These are phyloP conservation scores for Chrysopa pallens DNA, from an alignment of 1,140 invertebrate species.

Conservation along the genomic window DNA sequence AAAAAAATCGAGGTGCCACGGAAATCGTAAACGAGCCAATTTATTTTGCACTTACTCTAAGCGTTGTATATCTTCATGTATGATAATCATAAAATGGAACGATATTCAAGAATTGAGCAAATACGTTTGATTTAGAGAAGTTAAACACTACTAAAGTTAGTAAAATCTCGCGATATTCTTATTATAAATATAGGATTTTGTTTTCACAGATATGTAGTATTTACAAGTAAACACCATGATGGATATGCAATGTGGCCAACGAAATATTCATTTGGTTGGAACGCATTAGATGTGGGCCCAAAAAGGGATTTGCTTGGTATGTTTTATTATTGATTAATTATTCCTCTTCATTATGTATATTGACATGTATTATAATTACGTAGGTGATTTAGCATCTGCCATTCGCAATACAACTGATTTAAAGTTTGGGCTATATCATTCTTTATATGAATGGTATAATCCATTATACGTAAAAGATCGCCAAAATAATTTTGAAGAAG, in stretches of 20 bases:
- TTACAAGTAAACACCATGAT: slow-evolving; percentile 91
- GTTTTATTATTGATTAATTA: background rate
- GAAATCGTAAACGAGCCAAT: no score
- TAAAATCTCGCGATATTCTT: no score
- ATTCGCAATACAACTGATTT: slow-evolving; percentile 42
- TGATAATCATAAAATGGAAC: no score
- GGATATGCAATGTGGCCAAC: slow-evolving; percentile 84
- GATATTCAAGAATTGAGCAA: no score
- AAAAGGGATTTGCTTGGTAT: slow-evolving; percentile 49
- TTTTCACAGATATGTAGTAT: slow-evolving; percentile 53
- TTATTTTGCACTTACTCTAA: no score
- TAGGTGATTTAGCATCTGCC: slow-evolving; percentile 52
- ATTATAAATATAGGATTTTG: no score
- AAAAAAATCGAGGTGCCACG: no score
- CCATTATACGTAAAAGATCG: slow-evolving; percentile 66
- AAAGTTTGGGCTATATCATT: slow-evolving; percentile 77
- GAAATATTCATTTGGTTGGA: slow-evolving; percentile 75
- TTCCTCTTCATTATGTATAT: background rate
- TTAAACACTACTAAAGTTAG: no score
- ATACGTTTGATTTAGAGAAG: no score
- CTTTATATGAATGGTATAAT: slow-evolving; percentile 83
- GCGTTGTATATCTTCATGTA: no score
- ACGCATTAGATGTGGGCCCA: slow-evolving; percentile 71
- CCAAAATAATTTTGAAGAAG: slow-evolving; percentile 40
- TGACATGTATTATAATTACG: background rate